These are phyloP conservation scores for Drosophila parvula DNA, from an alignment of 1,140 invertebrate species.

Conservation along the genomic window DNA sequence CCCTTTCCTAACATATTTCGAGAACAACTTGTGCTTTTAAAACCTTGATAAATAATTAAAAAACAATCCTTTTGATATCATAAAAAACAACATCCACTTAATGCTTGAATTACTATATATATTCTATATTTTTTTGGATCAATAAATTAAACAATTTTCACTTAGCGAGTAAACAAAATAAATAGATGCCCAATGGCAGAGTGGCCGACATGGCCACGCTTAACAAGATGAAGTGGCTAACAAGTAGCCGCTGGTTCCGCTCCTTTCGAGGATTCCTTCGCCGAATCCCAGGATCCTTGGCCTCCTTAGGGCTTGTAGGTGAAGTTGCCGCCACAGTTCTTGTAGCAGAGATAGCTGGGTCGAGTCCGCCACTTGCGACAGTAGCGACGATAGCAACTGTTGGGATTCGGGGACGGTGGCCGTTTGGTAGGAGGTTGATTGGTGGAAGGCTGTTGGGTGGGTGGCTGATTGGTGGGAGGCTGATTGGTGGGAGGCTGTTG, in stretches of 20 bases:
- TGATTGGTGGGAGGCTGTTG: slow-evolving; percentile 14
- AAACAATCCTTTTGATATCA: neutral
- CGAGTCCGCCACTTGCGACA: slow-evolving; percentile 68
- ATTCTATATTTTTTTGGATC: slow-evolving; percentile 2
- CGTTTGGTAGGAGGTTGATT: slow-evolving; percentile 29
- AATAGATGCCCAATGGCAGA: slow-evolving; percentile 58
- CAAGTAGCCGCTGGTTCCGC: neutral
- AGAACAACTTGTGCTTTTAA: no score
- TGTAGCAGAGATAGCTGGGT: slow-evolving; percentile 68
- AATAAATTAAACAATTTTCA: slow-evolving; percentile 60
- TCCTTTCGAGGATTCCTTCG: neutral
- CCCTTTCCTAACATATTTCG: no score
- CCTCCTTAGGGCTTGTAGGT: slow-evolving; percentile 54
- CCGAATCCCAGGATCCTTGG: neutral
- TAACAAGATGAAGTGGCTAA: slow-evolving; percentile 45
- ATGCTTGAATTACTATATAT: slow-evolving; percentile 19
- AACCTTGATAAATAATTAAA: neutral
- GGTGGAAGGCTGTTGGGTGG: slow-evolving; percentile 33
- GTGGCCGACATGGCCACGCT: slow-evolving; percentile 30
- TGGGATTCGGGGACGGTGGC: slow-evolving; percentile 61
- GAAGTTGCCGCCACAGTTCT: slow-evolving; percentile 61
- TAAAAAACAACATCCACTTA: neutral
- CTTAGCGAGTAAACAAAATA: slow-evolving; percentile 67
- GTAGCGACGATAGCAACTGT: slow-evolving; percentile 66
- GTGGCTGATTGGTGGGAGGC: slow-evolving; percentile 29